Conservation (phyloP, 2,888 invertebrate genomes). For the Idaea aversata region DNA sequence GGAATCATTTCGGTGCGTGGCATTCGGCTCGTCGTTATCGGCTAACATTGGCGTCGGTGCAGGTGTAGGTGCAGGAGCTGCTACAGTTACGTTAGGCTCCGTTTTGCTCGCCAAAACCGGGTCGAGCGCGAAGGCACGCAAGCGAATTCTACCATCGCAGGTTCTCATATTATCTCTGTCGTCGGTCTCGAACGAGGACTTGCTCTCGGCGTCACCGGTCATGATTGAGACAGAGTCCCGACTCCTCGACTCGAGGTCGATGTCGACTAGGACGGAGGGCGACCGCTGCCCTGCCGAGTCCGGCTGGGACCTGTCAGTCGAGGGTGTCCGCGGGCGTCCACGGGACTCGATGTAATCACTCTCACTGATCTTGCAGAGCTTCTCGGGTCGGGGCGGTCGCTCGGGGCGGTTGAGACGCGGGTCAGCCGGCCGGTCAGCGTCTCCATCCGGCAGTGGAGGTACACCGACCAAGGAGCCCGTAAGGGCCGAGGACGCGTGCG, state of each 20-base stretch:
- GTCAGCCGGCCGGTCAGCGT: constrained; percentile 36
- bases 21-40: constrained; percentile 19
- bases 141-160: constrained; percentile 19
- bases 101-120: constrained; percentile 1
- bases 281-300: constrained; percentile 40
- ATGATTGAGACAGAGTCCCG: constrained; percentile 28
- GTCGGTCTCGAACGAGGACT: constrained; percentile 21
- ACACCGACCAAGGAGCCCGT: constrained; percentile 2
- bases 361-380: constrained; percentile 43
- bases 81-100: constrained; percentile 7
- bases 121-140: constrained; percentile 3
- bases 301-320: constrained; percentile 41
- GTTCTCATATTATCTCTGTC: constrained; percentile 28
- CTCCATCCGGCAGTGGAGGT: background rate
- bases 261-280: constrained; percentile 32
- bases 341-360: constrained; percentile 47
- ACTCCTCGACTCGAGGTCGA: constrained; percentile 41
- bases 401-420: constrained; percentile 46
- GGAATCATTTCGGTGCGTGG: constrained; percentile 19
- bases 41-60: background rate
- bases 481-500: constrained; percentile 82
- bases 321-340: constrained; percentile 80
- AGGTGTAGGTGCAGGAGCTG: background rate
- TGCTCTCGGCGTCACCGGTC: constrained; percentile 26
- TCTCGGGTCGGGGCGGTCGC: constrained; percentile 38